Percentiles rank a stretch among this genome's conserved stretches.
phyloP scores from a whole-genome alignment of 37 sponge, comb jelly and placozoan genomes.

The Lycopodina hypogea region DNA sequence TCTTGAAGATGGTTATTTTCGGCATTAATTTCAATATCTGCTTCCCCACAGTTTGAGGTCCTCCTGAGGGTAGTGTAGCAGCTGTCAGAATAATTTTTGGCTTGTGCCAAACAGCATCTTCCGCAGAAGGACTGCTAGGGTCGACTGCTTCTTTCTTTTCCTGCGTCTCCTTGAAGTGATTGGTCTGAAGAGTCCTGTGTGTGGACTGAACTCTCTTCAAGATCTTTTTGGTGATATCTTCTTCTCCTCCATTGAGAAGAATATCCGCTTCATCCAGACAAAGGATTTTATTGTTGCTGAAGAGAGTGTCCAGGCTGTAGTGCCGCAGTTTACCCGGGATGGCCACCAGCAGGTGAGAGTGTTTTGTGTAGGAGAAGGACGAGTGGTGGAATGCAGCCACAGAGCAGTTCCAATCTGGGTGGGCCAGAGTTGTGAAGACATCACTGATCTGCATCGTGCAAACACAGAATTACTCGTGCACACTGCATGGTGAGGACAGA shows the following conservation, averaged over 20 bases:
- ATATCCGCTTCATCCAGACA: slow-evolving; percentile 79
- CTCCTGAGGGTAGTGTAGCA: slow-evolving; percentile 70
- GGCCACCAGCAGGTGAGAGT: slow-evolving; percentile 55
- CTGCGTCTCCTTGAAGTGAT: background rate
- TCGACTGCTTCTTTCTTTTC: background rate
- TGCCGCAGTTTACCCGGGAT: slow-evolving; percentile 37
- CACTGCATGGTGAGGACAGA: too few relatives aligned
- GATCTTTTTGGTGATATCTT: slow-evolving; percentile 36
- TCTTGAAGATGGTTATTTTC: slow-evolving; percentile 31
- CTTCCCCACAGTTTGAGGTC: slow-evolving; percentile 35
- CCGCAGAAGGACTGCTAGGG: too few relatives aligned
- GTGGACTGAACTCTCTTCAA: slow-evolving; percentile 16
- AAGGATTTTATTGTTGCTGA: slow-evolving; percentile 33
- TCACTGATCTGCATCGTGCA: slow-evolving; percentile 31
- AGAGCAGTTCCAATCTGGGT: slow-evolving; percentile 17
- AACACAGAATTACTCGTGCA: background rate
- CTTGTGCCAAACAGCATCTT: background rate
- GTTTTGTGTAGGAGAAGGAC: background rate
- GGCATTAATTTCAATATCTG: slow-evolving; percentile 49
- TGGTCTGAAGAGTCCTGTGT: background rate
- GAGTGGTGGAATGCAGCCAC: slow-evolving; percentile 22
- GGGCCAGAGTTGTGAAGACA: slow-evolving; percentile 45
- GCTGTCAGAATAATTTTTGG: slow-evolving; percentile 55
- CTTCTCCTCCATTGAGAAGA: slow-evolving; percentile 68
- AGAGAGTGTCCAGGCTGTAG: slow-evolving; percentile 40